phyloP scores from a whole-genome alignment of 1,140 invertebrate genomes.

The Chionoecetes opilio region DNA sequence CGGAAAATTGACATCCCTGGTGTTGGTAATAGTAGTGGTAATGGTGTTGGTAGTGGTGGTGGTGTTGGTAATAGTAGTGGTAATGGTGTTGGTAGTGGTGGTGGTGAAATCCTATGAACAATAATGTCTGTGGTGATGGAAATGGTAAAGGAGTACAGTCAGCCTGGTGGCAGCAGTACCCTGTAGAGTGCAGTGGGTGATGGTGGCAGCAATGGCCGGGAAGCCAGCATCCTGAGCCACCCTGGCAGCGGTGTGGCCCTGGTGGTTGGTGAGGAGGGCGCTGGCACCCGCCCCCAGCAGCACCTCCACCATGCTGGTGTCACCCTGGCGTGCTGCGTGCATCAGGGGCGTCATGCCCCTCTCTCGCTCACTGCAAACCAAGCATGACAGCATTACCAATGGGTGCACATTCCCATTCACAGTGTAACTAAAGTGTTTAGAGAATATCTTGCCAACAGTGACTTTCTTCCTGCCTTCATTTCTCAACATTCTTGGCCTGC shows the following conservation, averaged over 20 bases:
- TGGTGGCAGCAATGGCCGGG: conserved; percentile 84
- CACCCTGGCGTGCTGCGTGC: conserved; percentile 86
- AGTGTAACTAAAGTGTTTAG: neutral
- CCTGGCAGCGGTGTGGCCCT: conserved; percentile 83
- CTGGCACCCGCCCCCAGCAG: conserved; percentile 84
- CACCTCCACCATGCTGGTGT: conserved; percentile 84
- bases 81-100: no score
- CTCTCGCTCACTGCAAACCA: conserved; percentile 78
- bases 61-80: no score
- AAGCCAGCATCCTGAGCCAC: conserved; percentile 82
- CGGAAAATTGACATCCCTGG: no score
- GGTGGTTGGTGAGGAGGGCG: conserved; percentile 84
- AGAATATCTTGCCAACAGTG: no score
- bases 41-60: no score
- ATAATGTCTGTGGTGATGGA: no score
- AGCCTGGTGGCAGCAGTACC: conserved; percentile 80
- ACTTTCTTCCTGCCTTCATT: no score
- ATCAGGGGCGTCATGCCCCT: conserved; percentile 85
- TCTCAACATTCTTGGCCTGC: no score
- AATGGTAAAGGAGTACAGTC: no score
- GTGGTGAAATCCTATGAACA: no score
- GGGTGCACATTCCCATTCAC: neutral
- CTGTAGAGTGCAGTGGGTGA: conserved; percentile 84
- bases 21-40: no score
- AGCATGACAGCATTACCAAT: conserved; percentile 2